phyloP scores from a whole-genome alignment of 2,797 vertebrate genomes.

The Tinamus major region DNA sequence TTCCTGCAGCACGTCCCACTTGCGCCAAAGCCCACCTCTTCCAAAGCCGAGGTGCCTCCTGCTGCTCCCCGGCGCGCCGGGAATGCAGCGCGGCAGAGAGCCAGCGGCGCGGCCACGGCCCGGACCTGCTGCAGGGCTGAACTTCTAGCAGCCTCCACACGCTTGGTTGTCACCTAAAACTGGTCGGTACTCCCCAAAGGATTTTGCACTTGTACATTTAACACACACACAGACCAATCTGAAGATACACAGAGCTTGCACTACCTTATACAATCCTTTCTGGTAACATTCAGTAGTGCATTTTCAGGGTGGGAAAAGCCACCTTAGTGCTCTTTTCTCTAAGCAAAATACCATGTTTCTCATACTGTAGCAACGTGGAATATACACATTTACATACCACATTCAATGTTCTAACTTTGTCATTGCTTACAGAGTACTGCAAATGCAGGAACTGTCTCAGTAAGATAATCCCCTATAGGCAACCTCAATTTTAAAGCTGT shows the following conservation, averaged over 20 bases:
- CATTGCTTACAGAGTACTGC: neutral
- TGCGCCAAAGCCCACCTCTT: fast-evolving
- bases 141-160: fast-evolving
- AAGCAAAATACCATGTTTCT: neutral
- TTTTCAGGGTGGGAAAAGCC: neutral
- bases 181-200: fast-evolving
- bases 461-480: neutral
- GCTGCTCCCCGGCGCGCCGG: neutral
- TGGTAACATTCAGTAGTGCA: fast-evolving
- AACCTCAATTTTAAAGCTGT: neutral
- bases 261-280: fast-evolving
- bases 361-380: neutral
- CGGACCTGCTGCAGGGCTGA: fast-evolving
- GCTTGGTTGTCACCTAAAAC: neutral
- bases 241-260: fast-evolving
- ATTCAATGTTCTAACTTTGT: neutral
- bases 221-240: neutral
- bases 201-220: neutral
- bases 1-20: neutral
- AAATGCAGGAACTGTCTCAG: neutral
- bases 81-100: neutral
- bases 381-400: fast-evolving
- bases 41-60: fast-evolving
- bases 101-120: fast-evolving
- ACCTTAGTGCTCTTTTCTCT: neutral